Evolutionary conservation across 2,888 invertebrate genomes (phyloP).

Genomic region (Nasonia oneida): DNA sequence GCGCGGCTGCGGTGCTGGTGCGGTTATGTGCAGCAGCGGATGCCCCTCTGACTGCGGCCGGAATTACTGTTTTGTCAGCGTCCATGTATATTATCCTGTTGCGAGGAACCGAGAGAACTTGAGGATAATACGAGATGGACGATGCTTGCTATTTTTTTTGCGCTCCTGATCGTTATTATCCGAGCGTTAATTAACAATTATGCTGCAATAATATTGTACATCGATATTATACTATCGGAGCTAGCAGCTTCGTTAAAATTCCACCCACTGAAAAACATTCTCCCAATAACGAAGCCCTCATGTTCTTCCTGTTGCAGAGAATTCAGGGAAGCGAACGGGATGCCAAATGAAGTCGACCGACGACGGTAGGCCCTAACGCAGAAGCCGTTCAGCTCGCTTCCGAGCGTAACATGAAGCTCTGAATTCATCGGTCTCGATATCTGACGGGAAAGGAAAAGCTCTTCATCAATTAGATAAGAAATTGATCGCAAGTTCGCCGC

Average conservation of each 20-base stretch:
- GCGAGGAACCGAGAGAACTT: background rate
- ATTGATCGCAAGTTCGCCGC: background rate
- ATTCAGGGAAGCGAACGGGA: background rate
- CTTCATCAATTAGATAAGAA: background rate
- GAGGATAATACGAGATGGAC: background rate
- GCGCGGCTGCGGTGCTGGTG: background rate
- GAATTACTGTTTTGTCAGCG: slow-evolving; percentile 46
- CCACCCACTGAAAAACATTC: background rate
- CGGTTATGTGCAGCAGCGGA: background rate
- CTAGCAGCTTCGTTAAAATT: background rate
- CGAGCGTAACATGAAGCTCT: slow-evolving; percentile 26
- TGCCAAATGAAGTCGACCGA: slow-evolving; percentile 64
- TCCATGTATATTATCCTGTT: slow-evolving; percentile 34
- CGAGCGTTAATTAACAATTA: too few relatives aligned
- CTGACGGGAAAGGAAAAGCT: background rate
- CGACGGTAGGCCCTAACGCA: slow-evolving; percentile 51
- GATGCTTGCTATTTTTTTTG: background rate
- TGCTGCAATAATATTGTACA: too few relatives aligned
- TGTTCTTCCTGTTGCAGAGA: slow-evolving; percentile 42
- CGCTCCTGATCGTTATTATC: too few relatives aligned
- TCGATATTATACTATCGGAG: too few relatives aligned
- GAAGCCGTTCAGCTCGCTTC: background rate
- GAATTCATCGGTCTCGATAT: background rate
- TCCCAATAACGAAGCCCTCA: background rate
- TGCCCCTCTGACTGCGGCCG: background rate